phyloP scores from a whole-genome alignment of 2,888 invertebrate genomes.

The Dicycla oo region DNA sequence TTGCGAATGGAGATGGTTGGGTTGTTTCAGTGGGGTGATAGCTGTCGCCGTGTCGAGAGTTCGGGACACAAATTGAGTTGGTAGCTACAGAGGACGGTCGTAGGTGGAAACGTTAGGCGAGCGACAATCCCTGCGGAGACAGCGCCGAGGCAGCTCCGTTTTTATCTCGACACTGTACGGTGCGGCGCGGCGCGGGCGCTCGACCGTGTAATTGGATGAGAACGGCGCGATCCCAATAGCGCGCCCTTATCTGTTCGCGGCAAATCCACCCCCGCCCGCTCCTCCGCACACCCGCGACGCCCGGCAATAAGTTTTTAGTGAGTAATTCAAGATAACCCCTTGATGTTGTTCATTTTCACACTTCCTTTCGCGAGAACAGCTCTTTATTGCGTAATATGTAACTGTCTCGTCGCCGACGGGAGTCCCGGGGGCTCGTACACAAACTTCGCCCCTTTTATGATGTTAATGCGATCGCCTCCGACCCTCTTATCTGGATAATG shows the following conservation, averaged over 20 bases:
- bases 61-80: slow-evolving; percentile 71
- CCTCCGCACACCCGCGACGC: slow-evolving; percentile 74
- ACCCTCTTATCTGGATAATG: slow-evolving; percentile 89
- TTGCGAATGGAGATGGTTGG: slow-evolving; percentile 42
- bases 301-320: slow-evolving; percentile 90
- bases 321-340: slow-evolving; percentile 91
- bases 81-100: slow-evolving; percentile 78
- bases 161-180: slow-evolving; percentile 87
- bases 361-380: slow-evolving; percentile 91
- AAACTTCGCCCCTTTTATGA: slow-evolving; percentile 89
- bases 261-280: slow-evolving; percentile 82
- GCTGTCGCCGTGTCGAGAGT: slow-evolving; percentile 66
- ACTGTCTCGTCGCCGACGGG: slow-evolving; percentile 88
- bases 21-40: slow-evolving; percentile 46
- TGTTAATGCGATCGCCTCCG: slow-evolving; percentile 89
- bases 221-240: slow-evolving; percentile 90
- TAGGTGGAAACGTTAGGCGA: slow-evolving; percentile 87
- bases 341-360: slow-evolving; percentile 91
- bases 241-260: slow-evolving; percentile 90
- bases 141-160: slow-evolving; percentile 82
- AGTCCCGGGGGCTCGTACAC: slow-evolving; percentile 86
- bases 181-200: slow-evolving; percentile 87
- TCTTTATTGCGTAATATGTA: slow-evolving; percentile 91
- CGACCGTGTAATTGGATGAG: slow-evolving; percentile 91
- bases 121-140: slow-evolving; percentile 89